These are phyloP conservation scores for Drosophila mayaguana DNA, from an alignment of 2,888 invertebrate genomes.

Conservation along the genomic window DNA sequence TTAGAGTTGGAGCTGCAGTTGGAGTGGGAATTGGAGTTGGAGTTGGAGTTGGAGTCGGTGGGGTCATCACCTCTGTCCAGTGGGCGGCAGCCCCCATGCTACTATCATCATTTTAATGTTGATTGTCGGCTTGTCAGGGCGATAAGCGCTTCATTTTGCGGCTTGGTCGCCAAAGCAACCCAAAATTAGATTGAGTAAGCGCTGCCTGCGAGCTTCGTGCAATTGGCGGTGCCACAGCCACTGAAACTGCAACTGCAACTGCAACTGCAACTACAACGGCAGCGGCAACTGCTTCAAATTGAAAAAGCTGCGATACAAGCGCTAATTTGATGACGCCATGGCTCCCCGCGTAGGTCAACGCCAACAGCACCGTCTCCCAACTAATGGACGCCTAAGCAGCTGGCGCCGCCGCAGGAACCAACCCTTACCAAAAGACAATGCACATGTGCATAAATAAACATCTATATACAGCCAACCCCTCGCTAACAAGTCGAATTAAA, in stretches of 20 bases:
- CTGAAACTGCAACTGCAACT: constrained; percentile 8
- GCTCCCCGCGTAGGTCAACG: not conserved
- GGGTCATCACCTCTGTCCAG: constrained; percentile 5
- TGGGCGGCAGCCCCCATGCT: constrained; percentile 13
- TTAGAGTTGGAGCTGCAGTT: not conserved
- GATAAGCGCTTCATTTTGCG: constrained; percentile 30
- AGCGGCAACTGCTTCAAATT: constrained; percentile 38
- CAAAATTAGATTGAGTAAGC: constrained; percentile 42
- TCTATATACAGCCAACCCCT: constrained; percentile 9
- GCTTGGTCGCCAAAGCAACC: constrained; percentile 14
- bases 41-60: not conserved
- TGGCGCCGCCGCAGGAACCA: constrained; percentile 14
- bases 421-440: constrained; percentile 23
- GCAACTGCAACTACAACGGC: constrained; percentile 6
- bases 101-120: constrained; percentile 69
- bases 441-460: constrained; percentile 3
- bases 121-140: constrained; percentile 56
- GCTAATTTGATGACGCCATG: constrained; percentile 53
- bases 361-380: constrained; percentile 17
- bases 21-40: not conserved
- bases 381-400: constrained; percentile 46
- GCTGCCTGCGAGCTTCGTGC: constrained; percentile 10
- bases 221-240: constrained; percentile 16
- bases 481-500: constrained; percentile 57
- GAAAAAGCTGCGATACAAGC: constrained; percentile 51